Base-by-base conservation (phyloP, 2,113 vertebrate species). In the Syrmaticus mikado region DNA sequence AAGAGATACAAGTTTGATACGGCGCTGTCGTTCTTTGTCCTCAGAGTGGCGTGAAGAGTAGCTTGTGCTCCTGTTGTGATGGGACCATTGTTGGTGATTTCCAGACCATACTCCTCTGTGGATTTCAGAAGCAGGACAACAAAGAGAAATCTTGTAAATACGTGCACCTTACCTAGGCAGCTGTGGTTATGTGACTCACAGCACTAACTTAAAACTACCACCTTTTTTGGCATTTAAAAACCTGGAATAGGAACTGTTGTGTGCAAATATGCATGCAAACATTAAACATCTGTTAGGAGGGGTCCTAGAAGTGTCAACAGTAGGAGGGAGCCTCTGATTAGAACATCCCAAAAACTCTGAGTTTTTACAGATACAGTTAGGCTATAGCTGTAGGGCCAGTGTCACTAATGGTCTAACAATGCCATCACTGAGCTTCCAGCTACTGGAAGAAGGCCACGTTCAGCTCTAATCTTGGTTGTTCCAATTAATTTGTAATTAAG, bases 41-140 rank as follows among this genome's bases (percentile, higher is more conserved):
- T 88, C 57, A 98, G 92, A 45, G 70, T 96, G 83, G 96, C 96
- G 1, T 85, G 93, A 89, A 98, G 4, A 13, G 89, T 94, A 43
- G 97, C 97, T 65, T 97, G 96, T 13, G 97, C 95, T 53, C 97
- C 97, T 0, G 95, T 97, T 66, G 97, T 98, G 89, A 97, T 85
- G 10, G 97, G 98, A 40, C 97, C 95, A 7, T 98, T 96, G 5
- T 94, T 94, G 82, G 74, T 94, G 70, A 98, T 87, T 84, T 96
- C 89, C 88, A 97, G 94, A 21, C 8, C 17, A 41, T 93, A 96
- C 1, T 68, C n/a, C 41, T 46, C 96, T 97, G 92, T 76, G 72
- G 41, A 92, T 91, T 92, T 27, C 36, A 94, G 52, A 89, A 90
- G 38, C 4, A 60, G 70, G 78, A 24, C 13, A 77, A 27, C 11